Conservation (phyloP, 2,113 vertebrate species). For the Prinia subflava region DNA sequence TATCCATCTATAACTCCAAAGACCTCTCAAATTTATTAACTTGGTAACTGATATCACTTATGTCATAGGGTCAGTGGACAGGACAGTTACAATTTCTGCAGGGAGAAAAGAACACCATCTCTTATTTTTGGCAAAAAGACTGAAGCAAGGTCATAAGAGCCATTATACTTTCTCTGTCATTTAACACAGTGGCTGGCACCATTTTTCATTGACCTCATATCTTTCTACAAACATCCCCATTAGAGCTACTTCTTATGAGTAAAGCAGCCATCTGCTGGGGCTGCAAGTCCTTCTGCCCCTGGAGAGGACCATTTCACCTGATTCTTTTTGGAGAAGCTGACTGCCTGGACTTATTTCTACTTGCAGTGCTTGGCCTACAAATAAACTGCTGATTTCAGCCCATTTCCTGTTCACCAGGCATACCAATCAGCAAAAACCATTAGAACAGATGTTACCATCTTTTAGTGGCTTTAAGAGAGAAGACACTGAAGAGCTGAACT, state of each 20-base stretch:
- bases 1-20: not conserved
- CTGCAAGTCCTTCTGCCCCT: not conserved
- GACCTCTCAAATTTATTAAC: not conserved
- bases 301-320: not conserved
- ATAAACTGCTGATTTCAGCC: not conserved
- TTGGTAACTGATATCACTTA: not conserved
- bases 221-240: not conserved
- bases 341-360: not conserved
- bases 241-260: not conserved
- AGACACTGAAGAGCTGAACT: not conserved
- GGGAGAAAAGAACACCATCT: not conserved
- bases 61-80: not conserved
- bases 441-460: not conserved
- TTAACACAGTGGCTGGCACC: not conserved
- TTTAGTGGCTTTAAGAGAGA: not conserved
- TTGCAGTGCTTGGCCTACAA: not conserved
- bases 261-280: not conserved
- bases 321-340: not conserved
- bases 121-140: conserved; percentile 1
- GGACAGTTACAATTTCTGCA: not conserved
- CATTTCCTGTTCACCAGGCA: not conserved
- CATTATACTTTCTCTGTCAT: not conserved
- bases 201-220: not conserved
- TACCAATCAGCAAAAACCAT: not conserved
- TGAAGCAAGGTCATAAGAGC: conserved; percentile 8